Evolutionary conservation across 2,888 invertebrate species (phyloP).

Genomic region (Bursaphelenchus okinawaensis): DNA sequence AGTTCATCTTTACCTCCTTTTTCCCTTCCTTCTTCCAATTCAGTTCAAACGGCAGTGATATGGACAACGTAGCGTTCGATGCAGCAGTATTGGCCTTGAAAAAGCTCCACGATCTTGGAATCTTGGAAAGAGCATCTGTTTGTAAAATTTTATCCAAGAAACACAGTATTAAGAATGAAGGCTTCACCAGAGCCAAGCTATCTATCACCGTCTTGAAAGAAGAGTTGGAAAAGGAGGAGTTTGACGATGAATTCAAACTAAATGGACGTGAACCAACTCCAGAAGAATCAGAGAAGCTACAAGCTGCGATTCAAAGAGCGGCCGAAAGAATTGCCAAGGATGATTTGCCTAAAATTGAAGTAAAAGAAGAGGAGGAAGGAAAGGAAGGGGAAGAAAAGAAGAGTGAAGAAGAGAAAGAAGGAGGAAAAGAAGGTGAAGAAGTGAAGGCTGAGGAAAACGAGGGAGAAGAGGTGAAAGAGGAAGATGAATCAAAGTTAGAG

Average conservation of each 20-base stretch:
- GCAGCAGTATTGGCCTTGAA: neutral
- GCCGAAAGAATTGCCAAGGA: neutral
- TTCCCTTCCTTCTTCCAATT: neutral
- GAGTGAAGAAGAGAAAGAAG: neutral
- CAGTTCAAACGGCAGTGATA: neutral
- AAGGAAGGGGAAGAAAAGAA: neutral
- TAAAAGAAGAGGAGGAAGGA: neutral
- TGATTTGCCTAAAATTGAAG: neutral
- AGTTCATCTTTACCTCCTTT: neutral
- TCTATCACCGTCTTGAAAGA: neutral
- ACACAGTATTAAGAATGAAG: neutral
- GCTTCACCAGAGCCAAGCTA: neutral
- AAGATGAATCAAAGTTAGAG: neutral
- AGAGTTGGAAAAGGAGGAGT: neutral
- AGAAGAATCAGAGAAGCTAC: neutral
- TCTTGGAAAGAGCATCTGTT: neutral
- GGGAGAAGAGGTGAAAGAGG: constrained; percentile 3
- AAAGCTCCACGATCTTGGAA: neutral
- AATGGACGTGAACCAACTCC: neutral
- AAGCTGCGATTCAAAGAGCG: neutral
- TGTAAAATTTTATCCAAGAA: neutral
- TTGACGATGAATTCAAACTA: neutral
- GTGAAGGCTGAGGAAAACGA: neutral
- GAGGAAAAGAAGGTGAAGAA: neutral
- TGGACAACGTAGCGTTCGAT: neutral